phyloP scores from a whole-genome alignment of 2,113 vertebrate species.

The Crotalus horridus region DNA sequence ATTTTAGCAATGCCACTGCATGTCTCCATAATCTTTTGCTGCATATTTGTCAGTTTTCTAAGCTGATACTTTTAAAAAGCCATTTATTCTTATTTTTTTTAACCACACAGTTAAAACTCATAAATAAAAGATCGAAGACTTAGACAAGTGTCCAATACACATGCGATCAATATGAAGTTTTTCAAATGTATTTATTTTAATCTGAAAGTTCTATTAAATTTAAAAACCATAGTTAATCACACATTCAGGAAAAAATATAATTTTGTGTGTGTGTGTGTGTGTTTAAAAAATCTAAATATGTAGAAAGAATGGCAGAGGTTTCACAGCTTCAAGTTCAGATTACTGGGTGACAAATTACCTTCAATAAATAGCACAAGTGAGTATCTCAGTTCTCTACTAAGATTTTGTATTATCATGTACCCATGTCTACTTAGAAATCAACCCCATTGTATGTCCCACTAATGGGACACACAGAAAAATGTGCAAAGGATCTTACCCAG shows the following conservation, averaged over 20 bases:
- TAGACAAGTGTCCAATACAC: slow-evolving; percentile 51
- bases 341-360: background rate
- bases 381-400: background rate
- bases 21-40: slow-evolving; percentile 95
- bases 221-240: background rate
- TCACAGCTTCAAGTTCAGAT: background rate
- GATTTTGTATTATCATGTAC: slow-evolving; percentile 16
- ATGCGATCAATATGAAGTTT: slow-evolving; percentile 32
- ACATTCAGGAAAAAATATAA: background rate
- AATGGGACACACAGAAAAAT: background rate
- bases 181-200: slow-evolving; percentile 21
- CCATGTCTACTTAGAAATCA: background rate
- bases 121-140: slow-evolving; percentile 81
- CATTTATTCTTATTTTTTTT: slow-evolving; percentile 74
- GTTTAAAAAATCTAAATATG: background rate
- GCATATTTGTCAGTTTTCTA: slow-evolving; percentile 91
- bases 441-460: background rate
- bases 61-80: slow-evolving; percentile 80
- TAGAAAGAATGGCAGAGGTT: background rate
- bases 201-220: slow-evolving; percentile 26
- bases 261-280: background rate
- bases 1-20: slow-evolving; percentile 98
- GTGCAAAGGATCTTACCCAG: background rate
- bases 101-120: slow-evolving; percentile 82
- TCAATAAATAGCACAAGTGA: slow-evolving; percentile 22